Percentiles rank a stretch among this genome's conserved stretches.
Conservation (phyloP, 2,797 vertebrate species). For the Delichon dasypus region DNA sequence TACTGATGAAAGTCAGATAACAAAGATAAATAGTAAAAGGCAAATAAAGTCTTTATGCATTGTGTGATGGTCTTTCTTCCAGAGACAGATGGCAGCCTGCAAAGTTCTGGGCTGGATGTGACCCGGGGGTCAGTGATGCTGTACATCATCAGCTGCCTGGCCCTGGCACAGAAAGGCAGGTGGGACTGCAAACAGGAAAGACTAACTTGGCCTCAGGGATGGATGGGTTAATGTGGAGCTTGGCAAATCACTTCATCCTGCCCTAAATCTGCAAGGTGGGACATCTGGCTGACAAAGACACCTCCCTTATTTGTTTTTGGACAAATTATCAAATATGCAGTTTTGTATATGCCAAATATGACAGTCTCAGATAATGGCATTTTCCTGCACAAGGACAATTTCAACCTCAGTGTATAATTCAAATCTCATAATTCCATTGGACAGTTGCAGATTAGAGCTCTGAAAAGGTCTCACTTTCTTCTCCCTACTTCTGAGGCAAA, state of each 20-base stretch:
- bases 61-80: neutral
- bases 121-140: neutral
- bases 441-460: neutral
- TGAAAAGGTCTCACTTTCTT: constrained; percentile 4
- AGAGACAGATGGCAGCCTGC: neutral
- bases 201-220: neutral
- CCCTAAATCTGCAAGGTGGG: constrained; percentile 17
- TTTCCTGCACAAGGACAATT: neutral
- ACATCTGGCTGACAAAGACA: neutral
- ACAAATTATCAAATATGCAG: neutral
- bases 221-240: neutral
- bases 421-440: neutral
- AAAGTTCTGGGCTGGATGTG: neutral
- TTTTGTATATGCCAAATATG: neutral
- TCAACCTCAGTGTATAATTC: neutral
- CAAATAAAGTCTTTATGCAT: neutral
- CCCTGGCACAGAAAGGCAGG: neutral
- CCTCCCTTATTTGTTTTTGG: constrained; percentile 1
- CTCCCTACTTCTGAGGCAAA: neutral
- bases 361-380: neutral
- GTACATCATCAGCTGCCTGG: neutral
- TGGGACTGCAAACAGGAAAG: neutral
- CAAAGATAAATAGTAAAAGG: neutral
- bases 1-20: neutral
- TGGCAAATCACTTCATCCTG: neutral